Evolutionary conservation across 2,113 vertebrate genomes (phyloP).

Genomic region (Falco punctatus): DNA sequence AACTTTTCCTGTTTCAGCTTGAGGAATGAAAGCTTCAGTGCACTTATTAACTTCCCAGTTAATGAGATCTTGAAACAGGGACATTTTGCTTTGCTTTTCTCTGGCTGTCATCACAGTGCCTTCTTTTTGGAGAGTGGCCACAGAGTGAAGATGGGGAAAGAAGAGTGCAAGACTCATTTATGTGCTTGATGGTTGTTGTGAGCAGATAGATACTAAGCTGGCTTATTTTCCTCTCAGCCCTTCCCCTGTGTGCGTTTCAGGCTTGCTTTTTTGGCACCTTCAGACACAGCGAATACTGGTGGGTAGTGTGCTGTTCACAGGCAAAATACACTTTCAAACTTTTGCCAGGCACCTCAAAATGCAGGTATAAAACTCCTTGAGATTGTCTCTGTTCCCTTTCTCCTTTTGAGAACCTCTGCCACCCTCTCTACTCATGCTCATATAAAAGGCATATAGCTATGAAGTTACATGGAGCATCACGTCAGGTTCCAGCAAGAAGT

Average conservation of each 20-base stretch:
- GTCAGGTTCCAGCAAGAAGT: neutral
- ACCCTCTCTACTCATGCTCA: rapidly evolving
- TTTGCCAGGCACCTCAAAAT: slow-evolving; percentile 1
- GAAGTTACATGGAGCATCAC: neutral
- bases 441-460: neutral
- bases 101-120: slow-evolving; percentile 12
- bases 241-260: slow-evolving; percentile 25
- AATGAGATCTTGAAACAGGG: slow-evolving; percentile 54
- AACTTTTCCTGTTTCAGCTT: slow-evolving; percentile 28
- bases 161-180: slow-evolving; percentile 26
- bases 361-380: neutral
- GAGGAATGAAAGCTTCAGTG: slow-evolving; percentile 53
- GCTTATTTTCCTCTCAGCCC: slow-evolving; percentile 16
- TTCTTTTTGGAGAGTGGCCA: slow-evolving; percentile 58
- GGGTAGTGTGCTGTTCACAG: slow-evolving; percentile 18
- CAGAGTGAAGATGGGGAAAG: slow-evolving; percentile 25
- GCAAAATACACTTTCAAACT: slow-evolving; percentile 13
- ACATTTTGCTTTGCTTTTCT: slow-evolving; percentile 26
- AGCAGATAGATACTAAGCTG: slow-evolving; percentile 39
- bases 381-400: neutral
- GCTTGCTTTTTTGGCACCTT: slow-evolving; percentile 35
- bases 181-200: slow-evolving; percentile 8
- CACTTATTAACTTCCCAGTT: slow-evolving; percentile 58
- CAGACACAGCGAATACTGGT: neutral
- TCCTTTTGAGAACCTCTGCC: neutral